A percentile compares a stretch with the other conserved stretches of the same genome.
Conservation (phyloP, 2,797 vertebrate species). For the Monodelphis domestica region DNA sequence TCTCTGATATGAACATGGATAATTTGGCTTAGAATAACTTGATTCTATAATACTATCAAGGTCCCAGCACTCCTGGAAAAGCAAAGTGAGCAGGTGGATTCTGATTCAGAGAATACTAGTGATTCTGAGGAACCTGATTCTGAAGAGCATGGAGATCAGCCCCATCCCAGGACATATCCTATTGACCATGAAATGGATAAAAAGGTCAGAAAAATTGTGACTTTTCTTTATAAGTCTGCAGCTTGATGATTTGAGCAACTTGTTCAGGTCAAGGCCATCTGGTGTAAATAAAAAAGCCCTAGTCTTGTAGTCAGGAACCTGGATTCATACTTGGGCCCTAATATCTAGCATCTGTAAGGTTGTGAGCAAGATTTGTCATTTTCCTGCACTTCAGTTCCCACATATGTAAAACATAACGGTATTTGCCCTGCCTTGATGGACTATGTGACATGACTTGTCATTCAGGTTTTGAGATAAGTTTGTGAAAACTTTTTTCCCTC, state of each 20-base stretch:
- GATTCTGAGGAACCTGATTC: slow-evolving; percentile 74
- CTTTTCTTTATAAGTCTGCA: not conserved
- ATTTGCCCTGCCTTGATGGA: not conserved
- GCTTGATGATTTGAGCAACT: not conserved
- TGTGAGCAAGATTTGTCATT: not conserved
- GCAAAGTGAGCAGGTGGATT: slow-evolving; percentile 71
- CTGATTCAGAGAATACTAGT: slow-evolving; percentile 77
- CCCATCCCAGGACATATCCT: slow-evolving; percentile 75
- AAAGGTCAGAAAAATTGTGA: slow-evolving; percentile 88
- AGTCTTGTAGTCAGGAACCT: not conserved
- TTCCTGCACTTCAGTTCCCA: not conserved
- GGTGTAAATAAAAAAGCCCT: not conserved
- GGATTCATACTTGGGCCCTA: not conserved
- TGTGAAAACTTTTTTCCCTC: not conserved
- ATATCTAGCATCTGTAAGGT: not conserved
- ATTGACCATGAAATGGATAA: slow-evolving; percentile 84
- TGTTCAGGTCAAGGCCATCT: not conserved
- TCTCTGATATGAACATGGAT: not conserved
- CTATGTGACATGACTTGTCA: not conserved
- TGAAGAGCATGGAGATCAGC: slow-evolving; percentile 80
- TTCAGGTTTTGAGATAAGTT: not conserved
- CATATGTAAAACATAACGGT: not conserved
- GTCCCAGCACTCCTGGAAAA: slow-evolving; percentile 93
- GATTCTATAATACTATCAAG: slow-evolving; percentile 78
- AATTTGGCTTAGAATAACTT: slow-evolving; percentile 28